These are phyloP conservation scores for Gadopsis marmoratus DNA, from an alignment of 2,797 vertebrate genomes.

Conservation along the genomic window DNA sequence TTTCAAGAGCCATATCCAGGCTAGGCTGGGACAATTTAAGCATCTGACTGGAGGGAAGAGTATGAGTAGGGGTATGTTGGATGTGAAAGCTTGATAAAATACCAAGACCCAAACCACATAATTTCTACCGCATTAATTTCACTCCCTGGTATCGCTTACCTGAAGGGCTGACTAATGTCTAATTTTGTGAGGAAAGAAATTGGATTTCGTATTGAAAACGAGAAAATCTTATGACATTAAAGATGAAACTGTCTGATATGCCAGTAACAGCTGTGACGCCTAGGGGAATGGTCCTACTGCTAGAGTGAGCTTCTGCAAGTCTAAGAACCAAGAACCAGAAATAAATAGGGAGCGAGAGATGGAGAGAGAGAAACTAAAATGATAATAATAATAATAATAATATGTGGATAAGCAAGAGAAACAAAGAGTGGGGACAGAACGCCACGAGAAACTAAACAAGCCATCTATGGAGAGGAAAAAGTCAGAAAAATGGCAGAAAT, in stretches of 20 bases:
- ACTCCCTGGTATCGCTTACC: slow-evolving; percentile 54
- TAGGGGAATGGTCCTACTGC: slow-evolving; percentile 28
- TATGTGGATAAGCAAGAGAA: slow-evolving; percentile 12
- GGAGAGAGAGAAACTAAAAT: slow-evolving; percentile 9
- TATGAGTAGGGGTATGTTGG: slow-evolving; percentile 11
- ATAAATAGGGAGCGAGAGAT: slow-evolving; percentile 30
- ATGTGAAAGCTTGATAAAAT: slow-evolving; percentile 45
- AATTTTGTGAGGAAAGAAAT: slow-evolving; percentile 67
- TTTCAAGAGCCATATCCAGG: slow-evolving; percentile 44
- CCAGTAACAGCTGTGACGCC: slow-evolving; percentile 61
- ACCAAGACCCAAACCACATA: slow-evolving; percentile 43
- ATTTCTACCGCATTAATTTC: slow-evolving; percentile 61
- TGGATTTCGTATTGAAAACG: slow-evolving; percentile 58
- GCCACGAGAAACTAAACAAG: not conserved
- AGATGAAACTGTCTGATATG: slow-evolving; percentile 61
- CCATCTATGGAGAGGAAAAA: not conserved
- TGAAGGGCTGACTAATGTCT: slow-evolving; percentile 72
- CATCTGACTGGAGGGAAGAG: slow-evolving; percentile 42
- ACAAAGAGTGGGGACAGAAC: not conserved
- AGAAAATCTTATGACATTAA: slow-evolving; percentile 57
- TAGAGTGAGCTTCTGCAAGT: slow-evolving; percentile 32
- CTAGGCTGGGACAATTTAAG: slow-evolving; percentile 43
- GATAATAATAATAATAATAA: not conserved
- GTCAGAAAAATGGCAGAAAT: slow-evolving; percentile 5
- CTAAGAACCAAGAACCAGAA: slow-evolving; percentile 32